phyloP scores from a whole-genome alignment of 2,113 vertebrate species.

The Misgurnus anguillicaudatus region DNA sequence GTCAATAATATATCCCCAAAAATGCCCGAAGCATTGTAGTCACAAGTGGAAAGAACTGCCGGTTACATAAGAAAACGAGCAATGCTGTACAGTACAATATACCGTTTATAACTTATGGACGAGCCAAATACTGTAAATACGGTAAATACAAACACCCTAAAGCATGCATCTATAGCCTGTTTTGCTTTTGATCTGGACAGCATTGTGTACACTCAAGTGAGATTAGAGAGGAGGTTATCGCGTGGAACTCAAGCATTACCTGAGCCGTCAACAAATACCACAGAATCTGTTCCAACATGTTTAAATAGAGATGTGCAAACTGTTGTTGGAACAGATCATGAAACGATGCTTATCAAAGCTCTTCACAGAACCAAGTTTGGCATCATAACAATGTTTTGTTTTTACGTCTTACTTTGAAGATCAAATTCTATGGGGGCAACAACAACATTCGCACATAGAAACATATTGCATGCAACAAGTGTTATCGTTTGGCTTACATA shows the following conservation, averaged over 20 bases:
- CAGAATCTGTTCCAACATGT: neutral
- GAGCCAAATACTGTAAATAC: no score
- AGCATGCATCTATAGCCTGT: neutral
- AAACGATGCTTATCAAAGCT: neutral
- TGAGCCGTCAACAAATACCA: slow-evolving; percentile 28
- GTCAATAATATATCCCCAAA: no score
- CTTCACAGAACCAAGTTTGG: neutral
- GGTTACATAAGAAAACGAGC: no score
- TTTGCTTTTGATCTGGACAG: neutral
- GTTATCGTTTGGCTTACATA: no score
- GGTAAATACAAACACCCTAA: neutral
- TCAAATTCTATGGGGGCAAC: no score
- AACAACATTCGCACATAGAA: no score
- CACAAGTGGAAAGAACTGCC: no score
- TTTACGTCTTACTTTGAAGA: neutral
- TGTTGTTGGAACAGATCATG: neutral
- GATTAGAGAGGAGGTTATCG: neutral
- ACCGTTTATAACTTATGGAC: no score
- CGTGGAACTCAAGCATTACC: neutral
- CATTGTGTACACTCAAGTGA: neutral
- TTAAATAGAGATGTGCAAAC: neutral
- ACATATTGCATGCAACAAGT: no score
- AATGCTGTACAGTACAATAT: no score
- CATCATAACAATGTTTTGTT: neutral
- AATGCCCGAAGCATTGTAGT: no score